Conservation (phyloP, 2,888 invertebrate species). For the Phyllotreta cruciferae region DNA sequence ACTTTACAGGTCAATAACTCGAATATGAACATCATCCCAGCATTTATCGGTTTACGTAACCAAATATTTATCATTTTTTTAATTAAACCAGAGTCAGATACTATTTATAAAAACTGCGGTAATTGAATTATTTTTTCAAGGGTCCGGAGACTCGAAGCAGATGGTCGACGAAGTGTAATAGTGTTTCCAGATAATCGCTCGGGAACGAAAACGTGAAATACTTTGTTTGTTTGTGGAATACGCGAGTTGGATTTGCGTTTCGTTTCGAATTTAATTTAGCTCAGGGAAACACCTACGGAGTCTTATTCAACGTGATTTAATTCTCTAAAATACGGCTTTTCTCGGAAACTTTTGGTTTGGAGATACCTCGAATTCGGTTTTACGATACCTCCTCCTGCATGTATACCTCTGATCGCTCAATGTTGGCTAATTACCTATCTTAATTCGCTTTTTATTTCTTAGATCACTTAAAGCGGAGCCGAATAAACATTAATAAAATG, state of each 20-base stretch:
- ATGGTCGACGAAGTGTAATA: too few species aligned
- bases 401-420: conserved; percentile 24
- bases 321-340: too few species aligned
- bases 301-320: too few species aligned
- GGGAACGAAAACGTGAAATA: too few species aligned
- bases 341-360: neutral
- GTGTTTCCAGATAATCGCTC: too few species aligned
- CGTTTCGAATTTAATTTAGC: too few species aligned
- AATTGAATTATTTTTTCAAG: neutral
- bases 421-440: conserved; percentile 30
- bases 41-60: conserved; percentile 23
- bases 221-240: too few species aligned
- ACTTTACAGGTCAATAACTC: too few species aligned
- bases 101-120: conserved; percentile 21
- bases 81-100: conserved; percentile 14
- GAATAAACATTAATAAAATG: conserved; percentile 23
- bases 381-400: neutral
- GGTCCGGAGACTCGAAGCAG: too few species aligned
- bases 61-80: conserved; percentile 24
- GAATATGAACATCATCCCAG: too few species aligned
- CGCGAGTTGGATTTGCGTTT: too few species aligned
- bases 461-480: conserved; percentile 28
- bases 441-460: conserved; percentile 33
- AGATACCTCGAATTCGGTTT: neutral
- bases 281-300: too few species aligned